phyloP scores from a whole-genome alignment of 2,888 invertebrate genomes.

The Pollenia angustigena region DNA sequence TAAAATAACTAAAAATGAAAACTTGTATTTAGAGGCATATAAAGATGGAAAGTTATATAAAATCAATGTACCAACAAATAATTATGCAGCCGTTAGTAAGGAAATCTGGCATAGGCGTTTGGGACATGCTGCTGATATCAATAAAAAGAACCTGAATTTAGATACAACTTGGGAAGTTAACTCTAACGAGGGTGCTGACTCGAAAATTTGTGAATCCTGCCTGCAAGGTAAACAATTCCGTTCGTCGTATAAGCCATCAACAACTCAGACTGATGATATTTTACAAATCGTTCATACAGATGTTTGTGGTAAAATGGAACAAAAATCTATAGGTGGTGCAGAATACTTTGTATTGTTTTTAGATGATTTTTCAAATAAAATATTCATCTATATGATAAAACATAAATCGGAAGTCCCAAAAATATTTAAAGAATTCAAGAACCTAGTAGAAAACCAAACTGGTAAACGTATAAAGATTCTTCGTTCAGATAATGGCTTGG shows the following conservation, averaged over 20 bases:
- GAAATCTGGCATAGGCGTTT: constrained; percentile 49
- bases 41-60: constrained; percentile 35
- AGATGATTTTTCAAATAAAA: constrained; percentile 38
- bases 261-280: constrained; percentile 35
- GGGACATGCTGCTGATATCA: constrained; percentile 32
- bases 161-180: not conserved
- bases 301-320: constrained; percentile 41
- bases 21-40: constrained; percentile 16
- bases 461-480: constrained; percentile 37
- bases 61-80: not conserved
- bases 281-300: constrained; percentile 36
- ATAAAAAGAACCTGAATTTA: not conserved
- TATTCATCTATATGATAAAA: constrained; percentile 45
- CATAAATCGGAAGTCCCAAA: constrained; percentile 36
- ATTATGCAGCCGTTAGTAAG: constrained; percentile 33
- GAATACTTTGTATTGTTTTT: constrained; percentile 36
- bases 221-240: constrained; percentile 32
- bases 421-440: constrained; percentile 39
- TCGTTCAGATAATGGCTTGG: constrained; percentile 34
- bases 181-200: not conserved
- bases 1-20: not conserved
- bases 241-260: constrained; percentile 25
- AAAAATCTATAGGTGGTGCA: constrained; percentile 30
- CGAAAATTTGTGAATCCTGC: constrained; percentile 22
- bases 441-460: constrained; percentile 40